Evolutionary conservation across 2,888 invertebrate genomes (phyloP), one percentile per base, ranked within the genome.

Genomic region (Campoletis raptor): DNA sequence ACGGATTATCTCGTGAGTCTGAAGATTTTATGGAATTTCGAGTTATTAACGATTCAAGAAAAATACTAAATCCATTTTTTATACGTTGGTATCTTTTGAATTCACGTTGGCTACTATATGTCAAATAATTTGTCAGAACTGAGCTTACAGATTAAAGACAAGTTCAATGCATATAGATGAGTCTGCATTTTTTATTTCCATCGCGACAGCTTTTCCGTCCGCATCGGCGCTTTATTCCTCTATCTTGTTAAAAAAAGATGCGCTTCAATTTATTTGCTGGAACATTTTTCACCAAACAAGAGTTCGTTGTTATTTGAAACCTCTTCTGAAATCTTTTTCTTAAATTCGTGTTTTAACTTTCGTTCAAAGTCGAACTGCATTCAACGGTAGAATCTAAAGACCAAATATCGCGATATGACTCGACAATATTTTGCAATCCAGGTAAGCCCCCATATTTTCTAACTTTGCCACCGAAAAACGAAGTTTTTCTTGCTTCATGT

Each of bases 91-190:
- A 18, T 54, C 15, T 36, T 54, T 54, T 40, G 15, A n/a, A 15
- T 69, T 67, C 12, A 30, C 30, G 40, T 54, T 42, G 69, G 40
- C 9, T 67, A n/a, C 7, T 8, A 37, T 37, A 37, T 37, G 21
- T 77, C 24, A 24, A 36, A n/a, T 7, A 15, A 37, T 36, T 72
- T 72, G 45, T 66, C 18, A 61, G 64, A 66, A 48, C 64, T 73
- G 73, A 40, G 73, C 24, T 73, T 54, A 30, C 18, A 15, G 57
- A 42, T 48, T 67, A 64, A 72, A 67, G 81, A 81, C 81, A 72
- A 66, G 57, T 81, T 72, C 67, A 21, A 78, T 85, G 82, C 79
- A 83, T 83, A 76, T 70, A 30, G 83, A 85, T 85, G 74, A 85
- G 76, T 45, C 24, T 37, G 74, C 36, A 52, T 76, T 83, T 73